Evolutionary conservation across 2,113 vertebrate genomes (phyloP), one percentile per base, ranked within the genome.

Genomic region (Labeo catla): DNA sequence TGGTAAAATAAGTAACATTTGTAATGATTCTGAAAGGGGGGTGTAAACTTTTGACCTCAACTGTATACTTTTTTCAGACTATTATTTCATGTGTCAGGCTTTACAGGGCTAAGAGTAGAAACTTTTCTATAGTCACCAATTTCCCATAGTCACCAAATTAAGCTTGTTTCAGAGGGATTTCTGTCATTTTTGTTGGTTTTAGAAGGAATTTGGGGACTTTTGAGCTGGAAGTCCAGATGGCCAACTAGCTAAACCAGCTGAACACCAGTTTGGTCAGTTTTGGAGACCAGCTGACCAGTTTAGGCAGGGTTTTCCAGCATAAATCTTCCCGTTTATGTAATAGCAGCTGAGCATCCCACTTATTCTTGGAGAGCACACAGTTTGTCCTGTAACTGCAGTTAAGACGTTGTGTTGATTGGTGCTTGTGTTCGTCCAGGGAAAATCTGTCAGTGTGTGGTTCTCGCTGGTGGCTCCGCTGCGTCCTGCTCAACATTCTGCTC

Each of bases 401-500:
- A 54, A 68, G 47, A 28, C 9, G 68, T 45, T 57, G 84, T 70
- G 50, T 86, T 76, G 73, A 74, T 39, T 66, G 19, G 19, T 34
- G 84, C 63, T 5, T 66, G 59, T 87, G 34, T 82, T 43, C 90
- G 87, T 81, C 47, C 90, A 99, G 98, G 98, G 96, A 99, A 89
- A 98, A 99, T 93, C 95, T 99, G 91, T 97, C 97, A 0, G 95
- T 98, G 90, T 95, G 93, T 47, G 96, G 96, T 61, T 95, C 96
- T 72, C 92, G 91, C 10, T 99, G 98, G 98, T 99, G 98, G 98
- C 91, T 96, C 7, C 95, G 97, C 89, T 98, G 97, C 54, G 85
- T 97, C 73, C 90, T 96, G 49, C 96, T 99, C 93, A 99, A 99
- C 95, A 94, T 96, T 89, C 95, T 95, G 91, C 96, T 99, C 89